Evolutionary conservation across 37 sponge, comb jelly and placozoan species (phyloP).

Genomic region (Cladorhizidae sp.): DNA sequence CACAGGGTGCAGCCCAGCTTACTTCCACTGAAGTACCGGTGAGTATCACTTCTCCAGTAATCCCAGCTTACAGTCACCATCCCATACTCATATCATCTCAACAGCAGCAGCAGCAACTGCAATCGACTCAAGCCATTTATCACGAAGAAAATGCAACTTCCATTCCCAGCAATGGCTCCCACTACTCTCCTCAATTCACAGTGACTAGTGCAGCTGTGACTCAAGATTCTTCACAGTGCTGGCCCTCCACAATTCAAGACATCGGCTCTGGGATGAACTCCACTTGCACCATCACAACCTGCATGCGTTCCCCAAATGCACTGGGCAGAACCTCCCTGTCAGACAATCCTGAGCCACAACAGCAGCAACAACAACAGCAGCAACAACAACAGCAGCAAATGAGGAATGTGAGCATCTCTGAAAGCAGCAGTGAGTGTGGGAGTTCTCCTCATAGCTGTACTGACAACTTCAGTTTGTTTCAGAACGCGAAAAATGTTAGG

Average conservation of each 20-base stretch:
- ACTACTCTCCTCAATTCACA: conserved; percentile 16
- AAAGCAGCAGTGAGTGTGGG: conserved; percentile 21
- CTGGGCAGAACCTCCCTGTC: background rate
- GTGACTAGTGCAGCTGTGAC: conserved; percentile 1
- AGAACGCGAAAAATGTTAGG: background rate
- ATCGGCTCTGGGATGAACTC: conserved; percentile 5
- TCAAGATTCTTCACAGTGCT: conserved; percentile 3
- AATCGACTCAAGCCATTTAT: background rate
- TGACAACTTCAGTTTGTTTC: conserved; percentile 1
- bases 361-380: too few relatives aligned
- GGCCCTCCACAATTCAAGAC: conserved; percentile 15
- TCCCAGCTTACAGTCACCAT: conserved; percentile 6
- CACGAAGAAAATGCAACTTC: background rate
- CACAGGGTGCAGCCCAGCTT: background rate
- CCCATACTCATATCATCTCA: background rate
- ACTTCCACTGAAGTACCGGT: conserved; percentile 2
- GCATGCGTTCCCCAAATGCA: background rate
- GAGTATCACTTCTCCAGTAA: conserved; percentile 15
- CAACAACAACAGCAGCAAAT: background rate
- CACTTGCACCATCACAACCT: conserved; percentile 23
- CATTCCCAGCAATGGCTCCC: background rate
- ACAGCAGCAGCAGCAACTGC: background rate
- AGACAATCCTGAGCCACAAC: background rate
- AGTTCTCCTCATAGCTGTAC: conserved; percentile 27
- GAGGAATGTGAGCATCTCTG: background rate